phyloP scores from a whole-genome alignment of 2,888 invertebrate species.

The Lithophane socia region DNA sequence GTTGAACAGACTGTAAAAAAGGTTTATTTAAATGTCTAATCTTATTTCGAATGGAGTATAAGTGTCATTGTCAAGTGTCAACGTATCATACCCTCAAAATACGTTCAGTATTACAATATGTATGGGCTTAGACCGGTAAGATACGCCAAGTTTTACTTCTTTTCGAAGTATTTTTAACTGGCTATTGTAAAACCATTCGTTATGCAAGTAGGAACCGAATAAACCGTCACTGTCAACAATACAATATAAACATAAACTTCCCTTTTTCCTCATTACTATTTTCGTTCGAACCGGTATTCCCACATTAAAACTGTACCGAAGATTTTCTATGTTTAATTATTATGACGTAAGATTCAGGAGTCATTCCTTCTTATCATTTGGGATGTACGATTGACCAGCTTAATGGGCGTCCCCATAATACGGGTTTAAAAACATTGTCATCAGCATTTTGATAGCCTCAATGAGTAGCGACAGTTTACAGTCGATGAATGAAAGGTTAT shows the following conservation, averaged over 20 bases:
- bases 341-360: conserved; percentile 16
- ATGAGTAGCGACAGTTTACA: no score
- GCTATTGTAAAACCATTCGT: background rate
- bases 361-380: conserved; percentile 22
- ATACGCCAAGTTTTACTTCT: background rate
- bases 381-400: background rate
- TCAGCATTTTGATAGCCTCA: background rate
- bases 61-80: no score
- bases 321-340: conserved; percentile 16
- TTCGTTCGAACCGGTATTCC: conserved; percentile 33
- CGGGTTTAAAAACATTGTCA: background rate
- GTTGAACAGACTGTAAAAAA: no score
- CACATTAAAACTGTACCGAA: conserved; percentile 16
- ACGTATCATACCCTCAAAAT: background rate
- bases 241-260: conserved; percentile 11
- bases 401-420: conserved; percentile 4
- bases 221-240: background rate
- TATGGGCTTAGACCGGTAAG: background rate
- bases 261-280: conserved; percentile 45
- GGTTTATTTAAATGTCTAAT: no score
- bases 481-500: background rate
- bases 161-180: background rate
- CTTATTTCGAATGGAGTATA: no score
- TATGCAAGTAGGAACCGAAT: background rate
- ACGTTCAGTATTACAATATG: no score